A percentile compares a stretch with the other conserved stretches of the same genome.
These are phyloP conservation scores for Rhinolophus sinicus DNA, from an alignment of 2,113 vertebrate genomes.

Conservation along the genomic window DNA sequence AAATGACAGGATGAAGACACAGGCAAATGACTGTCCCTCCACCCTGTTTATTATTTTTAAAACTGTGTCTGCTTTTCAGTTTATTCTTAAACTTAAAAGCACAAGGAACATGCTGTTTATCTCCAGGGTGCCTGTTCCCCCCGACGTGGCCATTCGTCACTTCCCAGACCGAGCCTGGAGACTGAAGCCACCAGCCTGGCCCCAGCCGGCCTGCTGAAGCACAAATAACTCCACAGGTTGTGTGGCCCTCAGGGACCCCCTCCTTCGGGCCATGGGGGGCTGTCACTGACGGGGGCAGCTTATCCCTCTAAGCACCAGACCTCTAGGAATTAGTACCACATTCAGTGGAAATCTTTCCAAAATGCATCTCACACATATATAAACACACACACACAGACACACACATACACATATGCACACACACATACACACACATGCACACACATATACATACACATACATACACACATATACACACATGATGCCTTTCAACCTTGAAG, in stretches of 20 bases:
- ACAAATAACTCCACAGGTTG: fast-evolving
- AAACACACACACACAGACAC: too few species aligned
- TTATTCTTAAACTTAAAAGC: neutral
- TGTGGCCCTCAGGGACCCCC: fast-evolving
- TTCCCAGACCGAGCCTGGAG: neutral
- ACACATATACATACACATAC: too few species aligned
- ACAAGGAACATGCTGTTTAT: neutral
- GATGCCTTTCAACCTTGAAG: neutral
- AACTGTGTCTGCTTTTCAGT: neutral
- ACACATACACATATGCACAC: too few species aligned
- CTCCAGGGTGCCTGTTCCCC: neutral
- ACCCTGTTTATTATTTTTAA: neutral
- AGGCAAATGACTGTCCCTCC: neutral
- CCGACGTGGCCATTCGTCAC: fast-evolving
- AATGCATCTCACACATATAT: too few species aligned
- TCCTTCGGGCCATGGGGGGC: fast-evolving
- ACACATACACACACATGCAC: too few species aligned
- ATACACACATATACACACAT: too few species aligned
- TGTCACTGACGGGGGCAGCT: neutral
- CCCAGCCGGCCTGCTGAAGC: fast-evolving
- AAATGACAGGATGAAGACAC: neutral
- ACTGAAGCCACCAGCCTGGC: fast-evolving
- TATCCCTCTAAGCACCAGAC: fast-evolving
- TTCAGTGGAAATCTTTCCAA: neutral
- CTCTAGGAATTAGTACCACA: fast-evolving